Conservation (phyloP, 2,797 vertebrate species). For the Poecilia velifera region DNA sequence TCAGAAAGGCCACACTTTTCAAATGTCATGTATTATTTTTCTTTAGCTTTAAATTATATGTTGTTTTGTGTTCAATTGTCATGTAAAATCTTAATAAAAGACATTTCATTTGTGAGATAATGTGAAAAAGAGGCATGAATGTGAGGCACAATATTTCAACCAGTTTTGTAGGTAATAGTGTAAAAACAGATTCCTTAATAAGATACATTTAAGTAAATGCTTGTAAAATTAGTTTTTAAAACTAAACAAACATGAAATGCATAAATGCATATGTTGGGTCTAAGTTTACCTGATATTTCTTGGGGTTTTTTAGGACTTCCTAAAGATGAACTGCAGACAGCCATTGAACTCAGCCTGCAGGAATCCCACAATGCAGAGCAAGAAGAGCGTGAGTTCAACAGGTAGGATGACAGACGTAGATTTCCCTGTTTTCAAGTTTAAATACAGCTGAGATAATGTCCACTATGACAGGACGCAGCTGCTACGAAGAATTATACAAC, state of each 20-base stretch:
- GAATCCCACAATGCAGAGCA: conserved; percentile 81
- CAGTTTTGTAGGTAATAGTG: not conserved
- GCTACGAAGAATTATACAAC: not conserved
- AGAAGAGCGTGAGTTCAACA: conserved; percentile 83
- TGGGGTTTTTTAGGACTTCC: conserved; percentile 57
- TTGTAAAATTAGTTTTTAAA: not conserved
- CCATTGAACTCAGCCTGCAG: conserved; percentile 81
- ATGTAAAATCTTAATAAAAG: not conserved
- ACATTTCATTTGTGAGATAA: not conserved
- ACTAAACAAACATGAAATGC: not conserved
- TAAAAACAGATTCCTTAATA: not conserved
- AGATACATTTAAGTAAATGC: not conserved
- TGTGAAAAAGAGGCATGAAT: not conserved
- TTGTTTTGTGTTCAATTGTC: not conserved
- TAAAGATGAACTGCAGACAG: conserved; percentile 81
- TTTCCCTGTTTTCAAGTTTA: too few species aligned
- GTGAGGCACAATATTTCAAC: not conserved
- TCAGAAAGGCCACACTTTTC: not conserved
- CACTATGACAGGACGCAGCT: not conserved
- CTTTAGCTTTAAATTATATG: not conserved
- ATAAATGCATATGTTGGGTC: not conserved
- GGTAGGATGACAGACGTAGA: conserved; percentile 66
- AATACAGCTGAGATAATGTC: not conserved
- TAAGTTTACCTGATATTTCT: conserved; percentile 17
- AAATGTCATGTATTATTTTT: not conserved